Conservation (phyloP, 2,113 vertebrate genomes). For the Siniperca chuatsi region DNA sequence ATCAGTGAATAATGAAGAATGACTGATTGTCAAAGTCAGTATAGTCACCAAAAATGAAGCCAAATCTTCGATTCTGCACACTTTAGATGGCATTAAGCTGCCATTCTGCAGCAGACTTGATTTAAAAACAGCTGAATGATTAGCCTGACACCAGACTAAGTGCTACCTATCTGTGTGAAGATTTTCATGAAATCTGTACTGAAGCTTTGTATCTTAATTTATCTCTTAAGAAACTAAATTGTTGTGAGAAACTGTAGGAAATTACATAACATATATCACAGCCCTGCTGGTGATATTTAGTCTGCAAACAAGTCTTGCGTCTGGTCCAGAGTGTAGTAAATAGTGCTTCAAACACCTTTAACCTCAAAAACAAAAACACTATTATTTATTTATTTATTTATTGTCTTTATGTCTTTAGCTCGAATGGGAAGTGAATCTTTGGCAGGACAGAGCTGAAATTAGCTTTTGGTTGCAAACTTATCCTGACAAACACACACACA, state of each 20-base stretch:
- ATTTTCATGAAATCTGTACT: not conserved
- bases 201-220: not conserved
- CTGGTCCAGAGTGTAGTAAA: not conserved
- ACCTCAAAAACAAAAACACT: too few species aligned
- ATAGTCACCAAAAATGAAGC: not conserved
- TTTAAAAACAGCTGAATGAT: not conserved
- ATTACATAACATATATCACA: not conserved
- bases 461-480: not conserved
- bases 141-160: not conserved
- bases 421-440: not conserved
- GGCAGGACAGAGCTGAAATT: not conserved
- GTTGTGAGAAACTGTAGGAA: not conserved
- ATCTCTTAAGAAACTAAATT: slow-evolving; percentile 9
- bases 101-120: not conserved
- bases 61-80: not conserved
- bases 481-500: not conserved
- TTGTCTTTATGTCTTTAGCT: not conserved
- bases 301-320: slow-evolving; percentile 14
- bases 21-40: not conserved
- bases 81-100: slow-evolving; percentile 40
- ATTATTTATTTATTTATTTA: too few species aligned
- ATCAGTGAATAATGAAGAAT: not conserved
- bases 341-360: not conserved
- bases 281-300: not conserved
- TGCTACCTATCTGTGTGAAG: not conserved